Evolutionary conservation across 2,797 vertebrate species (phyloP).

Genomic region (Australoheros facetus): DNA sequence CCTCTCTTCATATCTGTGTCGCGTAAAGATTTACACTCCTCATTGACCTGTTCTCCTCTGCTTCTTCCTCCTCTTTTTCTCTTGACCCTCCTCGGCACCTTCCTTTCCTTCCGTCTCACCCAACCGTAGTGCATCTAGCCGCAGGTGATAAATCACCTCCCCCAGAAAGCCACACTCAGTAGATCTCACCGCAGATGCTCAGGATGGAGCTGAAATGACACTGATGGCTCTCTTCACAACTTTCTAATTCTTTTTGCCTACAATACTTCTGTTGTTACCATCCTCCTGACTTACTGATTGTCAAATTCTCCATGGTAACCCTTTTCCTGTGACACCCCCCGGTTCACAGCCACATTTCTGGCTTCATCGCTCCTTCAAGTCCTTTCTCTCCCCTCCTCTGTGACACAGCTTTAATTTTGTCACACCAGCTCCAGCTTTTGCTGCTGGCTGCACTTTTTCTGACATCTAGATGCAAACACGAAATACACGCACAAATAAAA

Average conservation of each 20-base stretch:
- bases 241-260: constrained; percentile 29
- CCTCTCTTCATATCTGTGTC: constrained; percentile 7
- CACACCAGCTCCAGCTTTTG: constrained; percentile 40
- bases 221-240: constrained; percentile 29
- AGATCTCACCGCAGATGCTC: constrained; percentile 66
- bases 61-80: background rate
- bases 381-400: background rate
- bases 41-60: background rate
- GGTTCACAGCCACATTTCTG: background rate
- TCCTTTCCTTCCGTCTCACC: background rate
- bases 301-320: background rate
- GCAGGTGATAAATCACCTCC: constrained; percentile 60
- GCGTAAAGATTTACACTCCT: constrained; percentile 9
- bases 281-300: background rate
- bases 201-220: constrained; percentile 52
- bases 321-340: background rate
- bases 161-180: constrained; percentile 55
- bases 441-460: constrained; percentile 54
- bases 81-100: constrained; percentile 19
- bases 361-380: constrained; percentile 1
- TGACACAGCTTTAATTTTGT: constrained; percentile 48
- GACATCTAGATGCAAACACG: constrained; percentile 44
- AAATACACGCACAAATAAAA: constrained; percentile 23
- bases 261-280: background rate
- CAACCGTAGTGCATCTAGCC: constrained; percentile 14